These are phyloP conservation scores for Siphamia tubifer DNA, from an alignment of 2,113 vertebrate species.

Conservation along the genomic window DNA sequence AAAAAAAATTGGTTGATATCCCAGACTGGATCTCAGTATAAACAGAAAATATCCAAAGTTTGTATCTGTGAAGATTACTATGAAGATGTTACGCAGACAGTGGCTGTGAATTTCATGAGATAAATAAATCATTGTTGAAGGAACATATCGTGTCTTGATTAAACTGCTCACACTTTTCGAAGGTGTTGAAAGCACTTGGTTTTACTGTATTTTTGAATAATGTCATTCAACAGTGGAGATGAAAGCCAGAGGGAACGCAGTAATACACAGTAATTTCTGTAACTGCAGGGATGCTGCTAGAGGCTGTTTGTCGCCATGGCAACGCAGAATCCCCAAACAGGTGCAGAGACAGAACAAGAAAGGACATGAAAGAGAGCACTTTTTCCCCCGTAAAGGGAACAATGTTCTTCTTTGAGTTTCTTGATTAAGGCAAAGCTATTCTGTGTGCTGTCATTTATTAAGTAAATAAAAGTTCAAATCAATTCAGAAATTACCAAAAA, in stretches of 20 bases:
- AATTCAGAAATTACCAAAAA: too few species aligned
- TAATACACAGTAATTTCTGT: constrained; percentile 14
- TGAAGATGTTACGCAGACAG: not conserved
- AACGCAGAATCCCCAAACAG: constrained; percentile 25
- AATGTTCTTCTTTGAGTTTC: not conserved
- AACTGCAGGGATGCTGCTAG: constrained; percentile 12
- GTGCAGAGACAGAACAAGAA: too few species aligned
- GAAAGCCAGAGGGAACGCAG: not conserved
- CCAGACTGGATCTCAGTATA: not conserved
- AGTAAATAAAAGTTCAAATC: too few species aligned
- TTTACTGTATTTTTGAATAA: constrained; percentile 4
- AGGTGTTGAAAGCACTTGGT: not conserved
- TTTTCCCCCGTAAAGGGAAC: too few species aligned
- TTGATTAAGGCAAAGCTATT: too few species aligned
- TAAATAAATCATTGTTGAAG: not conserved
- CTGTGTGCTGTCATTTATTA: too few species aligned
- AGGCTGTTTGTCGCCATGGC: constrained; percentile 48
- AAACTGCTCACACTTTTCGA: too few species aligned
- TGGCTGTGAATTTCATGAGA: not conserved
- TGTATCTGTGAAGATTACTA: not conserved
- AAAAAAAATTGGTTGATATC: not conserved
- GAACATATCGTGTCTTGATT: not conserved
- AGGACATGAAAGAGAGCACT: not conserved
- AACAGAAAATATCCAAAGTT: not conserved
- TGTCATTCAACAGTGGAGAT: not conserved